Conservation (phyloP, 1,140 invertebrate species). For the Chironomus tepperi region DNA sequence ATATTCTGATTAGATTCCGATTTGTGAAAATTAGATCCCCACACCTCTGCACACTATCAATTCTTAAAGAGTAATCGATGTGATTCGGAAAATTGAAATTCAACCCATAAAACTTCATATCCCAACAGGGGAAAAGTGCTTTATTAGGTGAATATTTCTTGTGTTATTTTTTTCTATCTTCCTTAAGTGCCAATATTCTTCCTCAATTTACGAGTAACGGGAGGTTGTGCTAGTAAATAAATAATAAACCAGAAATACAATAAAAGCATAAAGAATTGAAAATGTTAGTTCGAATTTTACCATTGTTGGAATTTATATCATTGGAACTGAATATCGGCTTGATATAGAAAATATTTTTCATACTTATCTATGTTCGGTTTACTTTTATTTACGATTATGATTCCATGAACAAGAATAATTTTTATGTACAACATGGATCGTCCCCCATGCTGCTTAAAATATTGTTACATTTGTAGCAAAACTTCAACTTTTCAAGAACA, state of each 20-base stretch:
- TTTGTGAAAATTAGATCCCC: no score
- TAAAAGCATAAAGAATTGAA: background rate
- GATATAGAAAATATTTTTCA: background rate
- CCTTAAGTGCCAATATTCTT: no score
- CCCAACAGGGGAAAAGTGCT: no score
- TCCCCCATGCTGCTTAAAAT: background rate
- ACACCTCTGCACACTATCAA: no score
- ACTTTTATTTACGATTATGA: slow-evolving; percentile 1
- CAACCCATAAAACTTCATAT: no score
- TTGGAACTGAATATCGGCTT: background rate
- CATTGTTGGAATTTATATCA: background rate
- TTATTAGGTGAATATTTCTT: no score
- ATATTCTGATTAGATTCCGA: no score
- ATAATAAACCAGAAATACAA: background rate
- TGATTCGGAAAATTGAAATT: no score
- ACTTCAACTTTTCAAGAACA: no score
- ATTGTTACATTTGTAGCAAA: no score
- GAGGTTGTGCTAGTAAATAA: background rate
- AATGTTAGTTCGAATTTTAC: background rate
- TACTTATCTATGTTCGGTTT: background rate
- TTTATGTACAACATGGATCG: background rate
- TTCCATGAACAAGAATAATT: background rate
- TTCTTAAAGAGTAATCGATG: no score
- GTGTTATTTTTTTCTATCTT: no score
- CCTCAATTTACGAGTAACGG: background rate